Evolutionary conservation across 2,888 invertebrate species (phyloP), one percentile per base, ranked within the genome.

Genomic region (Xestia rhomboidea): DNA sequence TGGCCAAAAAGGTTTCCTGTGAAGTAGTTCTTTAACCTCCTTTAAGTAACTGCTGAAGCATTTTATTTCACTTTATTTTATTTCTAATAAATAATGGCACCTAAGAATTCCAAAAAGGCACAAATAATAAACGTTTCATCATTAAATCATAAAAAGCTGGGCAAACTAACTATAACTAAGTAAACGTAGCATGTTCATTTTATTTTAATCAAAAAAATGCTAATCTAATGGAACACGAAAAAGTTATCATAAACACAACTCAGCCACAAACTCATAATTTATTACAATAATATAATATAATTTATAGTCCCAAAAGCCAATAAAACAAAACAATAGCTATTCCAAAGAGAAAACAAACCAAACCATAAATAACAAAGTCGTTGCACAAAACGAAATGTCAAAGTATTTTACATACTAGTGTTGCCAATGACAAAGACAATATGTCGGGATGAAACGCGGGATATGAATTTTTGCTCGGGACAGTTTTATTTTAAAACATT

Each of bases 391-490:
- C 72, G 30, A 68, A 81, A 85, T 34, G 67, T 81, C 85, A 85
- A 68, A 85, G 69, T 69, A 63, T 81, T 83, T 81, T 83, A 60
- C 77, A 85, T 85, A 62, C 72, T 73, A 83, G 73, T 85, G 72
- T 73, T 68, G 85, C 73, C 83, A 83, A 81, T 82, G 72, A 73
- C 82, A 81, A 63, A 83, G 68, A 66, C 74, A 70, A 78, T 86
- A 82, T 41, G 78, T 67, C 72, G 57, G 34, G 64, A 63, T 77
- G 63, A 78, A 82, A 82, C 75, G 62, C 38, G 73, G 74, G 74
- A 85, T 63, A 83, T 83, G 68, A 85, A 74, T 77, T 60, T 78
- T 69, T 60, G 54, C 77, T 70, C 41, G 13, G 30, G 68, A 81
- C 54, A 73, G 64, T 69, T 63, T 49, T 60, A 76, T 79, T 77